phyloP scores from a whole-genome alignment of 2,888 invertebrate genomes.

The Cephus spinipes region DNA sequence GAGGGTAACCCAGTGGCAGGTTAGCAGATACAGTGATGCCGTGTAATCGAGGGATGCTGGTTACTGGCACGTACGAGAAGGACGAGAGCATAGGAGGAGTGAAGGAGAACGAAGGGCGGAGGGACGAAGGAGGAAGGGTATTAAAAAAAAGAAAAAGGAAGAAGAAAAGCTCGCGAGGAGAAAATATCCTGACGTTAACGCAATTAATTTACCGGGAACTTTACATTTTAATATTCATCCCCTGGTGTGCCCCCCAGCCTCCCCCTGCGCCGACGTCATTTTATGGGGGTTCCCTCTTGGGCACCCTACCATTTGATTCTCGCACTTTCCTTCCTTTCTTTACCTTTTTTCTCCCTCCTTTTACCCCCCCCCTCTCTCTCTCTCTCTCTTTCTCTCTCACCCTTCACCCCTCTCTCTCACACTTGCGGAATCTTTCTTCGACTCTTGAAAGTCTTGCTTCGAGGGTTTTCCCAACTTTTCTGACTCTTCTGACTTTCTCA shows the following conservation, averaged over 20 bases:
- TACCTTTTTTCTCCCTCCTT: background rate
- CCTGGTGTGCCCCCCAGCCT: constrained; percentile 29
- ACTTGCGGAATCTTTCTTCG: too few relatives aligned
- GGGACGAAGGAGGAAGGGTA: constrained; percentile 1
- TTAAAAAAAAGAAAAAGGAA: background rate
- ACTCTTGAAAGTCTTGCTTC: too few relatives aligned
- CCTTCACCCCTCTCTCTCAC: too few relatives aligned
- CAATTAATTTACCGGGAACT: constrained; percentile 58
- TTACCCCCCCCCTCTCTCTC: too few relatives aligned
- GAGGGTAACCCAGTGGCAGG: background rate
- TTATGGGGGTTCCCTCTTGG: constrained; percentile 29
- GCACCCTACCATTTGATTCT: constrained; percentile 19
- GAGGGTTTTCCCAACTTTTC: constrained; percentile 24
- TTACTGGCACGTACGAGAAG: background rate
- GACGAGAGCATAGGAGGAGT: background rate
- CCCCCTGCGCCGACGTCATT: constrained; percentile 28
- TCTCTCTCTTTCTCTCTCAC: too few relatives aligned
- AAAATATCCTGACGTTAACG: constrained; percentile 57
- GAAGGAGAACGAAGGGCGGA: constrained; percentile 6
- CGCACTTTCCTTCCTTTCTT: constrained; percentile 10
- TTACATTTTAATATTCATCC: constrained; percentile 61
- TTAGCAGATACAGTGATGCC: background rate
- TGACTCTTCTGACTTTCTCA: background rate
- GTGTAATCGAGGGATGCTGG: background rate
- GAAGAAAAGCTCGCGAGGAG: constrained; percentile 18